These are phyloP conservation scores for Lepidochrysops patricia DNA, from an alignment of 2,888 invertebrate genomes.

Conservation along the genomic window DNA sequence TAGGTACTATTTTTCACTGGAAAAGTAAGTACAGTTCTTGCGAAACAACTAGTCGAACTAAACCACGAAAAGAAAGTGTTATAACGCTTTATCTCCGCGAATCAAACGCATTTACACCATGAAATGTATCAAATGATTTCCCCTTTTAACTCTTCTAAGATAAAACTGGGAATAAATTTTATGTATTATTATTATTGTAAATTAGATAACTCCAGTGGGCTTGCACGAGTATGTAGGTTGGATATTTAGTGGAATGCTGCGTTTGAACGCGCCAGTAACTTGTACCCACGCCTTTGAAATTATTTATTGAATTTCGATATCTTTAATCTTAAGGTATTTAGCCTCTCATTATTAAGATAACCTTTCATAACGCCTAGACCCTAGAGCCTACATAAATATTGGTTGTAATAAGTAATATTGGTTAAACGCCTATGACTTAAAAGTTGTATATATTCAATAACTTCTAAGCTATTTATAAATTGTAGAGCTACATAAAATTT, in stretches of 20 bases:
- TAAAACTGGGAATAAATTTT: not conserved
- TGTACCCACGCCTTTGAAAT: not conserved
- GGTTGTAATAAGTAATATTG: not conserved
- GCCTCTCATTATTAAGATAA: not conserved
- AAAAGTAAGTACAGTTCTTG: too few relatives aligned
- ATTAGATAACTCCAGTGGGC: not conserved
- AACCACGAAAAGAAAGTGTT: slow-evolving; percentile 1
- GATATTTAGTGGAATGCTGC: slow-evolving; percentile 1
- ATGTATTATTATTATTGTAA: slow-evolving; percentile 3
- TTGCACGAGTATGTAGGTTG: not conserved
- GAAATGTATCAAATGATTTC: not conserved
- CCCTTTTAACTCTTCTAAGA: not conserved
- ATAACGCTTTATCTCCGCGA: not conserved
- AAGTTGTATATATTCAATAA: too few relatives aligned
- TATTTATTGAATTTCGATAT: not conserved
- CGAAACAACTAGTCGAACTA: too few relatives aligned
- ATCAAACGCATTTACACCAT: not conserved
- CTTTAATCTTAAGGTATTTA: slow-evolving; percentile 1
- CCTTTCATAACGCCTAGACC: not conserved
- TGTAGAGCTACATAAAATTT: too few relatives aligned
- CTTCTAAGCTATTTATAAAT: too few relatives aligned
- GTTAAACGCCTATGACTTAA: not conserved
- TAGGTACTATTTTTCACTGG: too few relatives aligned
- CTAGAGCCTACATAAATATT: not conserved
- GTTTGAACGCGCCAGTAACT: not conserved